These are phyloP conservation scores for Oryzias dopingdopingensis DNA, from an alignment of 2,797 vertebrate genomes.

Conservation along the genomic window DNA sequence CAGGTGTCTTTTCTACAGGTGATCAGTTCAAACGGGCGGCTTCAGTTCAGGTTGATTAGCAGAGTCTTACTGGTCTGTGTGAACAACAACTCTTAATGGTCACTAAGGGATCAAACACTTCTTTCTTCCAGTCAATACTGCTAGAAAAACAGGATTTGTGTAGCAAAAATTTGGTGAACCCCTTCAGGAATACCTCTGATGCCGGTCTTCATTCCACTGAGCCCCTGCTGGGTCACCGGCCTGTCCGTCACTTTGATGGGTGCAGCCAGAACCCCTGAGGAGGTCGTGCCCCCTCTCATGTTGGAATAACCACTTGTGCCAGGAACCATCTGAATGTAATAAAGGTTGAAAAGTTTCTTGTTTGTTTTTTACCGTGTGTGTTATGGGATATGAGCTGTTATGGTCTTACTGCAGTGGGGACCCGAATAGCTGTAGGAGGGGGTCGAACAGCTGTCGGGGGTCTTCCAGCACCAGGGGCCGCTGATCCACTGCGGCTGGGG, in stretches of 20 bases:
- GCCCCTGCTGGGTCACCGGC: conserved; percentile 95
- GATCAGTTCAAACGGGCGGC: too few species aligned
- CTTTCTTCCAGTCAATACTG: too few species aligned
- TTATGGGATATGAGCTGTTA: background rate
- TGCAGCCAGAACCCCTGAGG: conserved; percentile 84
- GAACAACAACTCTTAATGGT: too few species aligned
- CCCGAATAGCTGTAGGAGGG: conserved; percentile 78
- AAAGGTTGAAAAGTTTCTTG: background rate
- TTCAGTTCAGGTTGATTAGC: too few species aligned
- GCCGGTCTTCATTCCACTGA: conserved; percentile 96
- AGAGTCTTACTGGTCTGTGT: too few species aligned
- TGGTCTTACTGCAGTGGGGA: conserved; percentile 78
- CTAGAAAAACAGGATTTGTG: too few species aligned
- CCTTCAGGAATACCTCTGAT: conserved; percentile 81
- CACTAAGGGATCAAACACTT: too few species aligned
- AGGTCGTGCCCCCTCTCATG: conserved; percentile 76
- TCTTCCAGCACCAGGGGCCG: conserved; percentile 68
- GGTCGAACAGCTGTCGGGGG: conserved; percentile 80
- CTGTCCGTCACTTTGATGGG: conserved; percentile 94
- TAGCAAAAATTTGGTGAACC: too few species aligned
- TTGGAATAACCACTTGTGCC: conserved; percentile 82
- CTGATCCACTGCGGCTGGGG: conserved; percentile 78
- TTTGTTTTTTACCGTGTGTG: background rate
- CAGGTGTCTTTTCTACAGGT: too few species aligned
- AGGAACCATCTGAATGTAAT: conserved; percentile 80